Evolutionary conservation across 2,113 vertebrate genomes (phyloP).

Genomic region (Centrocercus urophasianus): DNA sequence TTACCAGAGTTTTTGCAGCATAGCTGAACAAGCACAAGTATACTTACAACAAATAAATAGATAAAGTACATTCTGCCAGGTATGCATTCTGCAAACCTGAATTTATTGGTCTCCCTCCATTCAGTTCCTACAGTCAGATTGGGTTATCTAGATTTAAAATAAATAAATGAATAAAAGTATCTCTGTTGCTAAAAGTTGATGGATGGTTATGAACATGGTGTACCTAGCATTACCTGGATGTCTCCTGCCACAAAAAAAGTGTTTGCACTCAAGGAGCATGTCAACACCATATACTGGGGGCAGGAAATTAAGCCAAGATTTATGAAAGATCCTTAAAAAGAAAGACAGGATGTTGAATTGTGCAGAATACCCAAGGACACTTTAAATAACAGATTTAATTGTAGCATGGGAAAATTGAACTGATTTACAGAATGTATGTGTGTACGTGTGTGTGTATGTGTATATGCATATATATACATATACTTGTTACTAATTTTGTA

Average conservation of each 20-base stretch:
- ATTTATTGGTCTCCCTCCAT: background rate
- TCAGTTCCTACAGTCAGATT: accelerated
- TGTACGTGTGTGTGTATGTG: background rate
- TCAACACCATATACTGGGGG: background rate
- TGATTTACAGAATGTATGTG: background rate
- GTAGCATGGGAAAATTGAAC: slow-evolving; percentile 45
- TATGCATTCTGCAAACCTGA: background rate
- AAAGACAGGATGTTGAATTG: slow-evolving; percentile 31
- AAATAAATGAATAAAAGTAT: background rate
- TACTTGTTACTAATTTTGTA: slow-evolving; percentile 23
- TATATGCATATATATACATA: background rate
- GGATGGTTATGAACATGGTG: background rate
- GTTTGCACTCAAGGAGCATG: background rate
- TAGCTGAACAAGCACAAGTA: accelerated
- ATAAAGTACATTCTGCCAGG: background rate
- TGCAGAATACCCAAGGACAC: background rate
- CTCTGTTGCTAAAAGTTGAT: background rate
- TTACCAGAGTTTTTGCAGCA: background rate
- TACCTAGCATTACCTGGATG: background rate
- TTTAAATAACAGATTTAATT: slow-evolving; percentile 37
- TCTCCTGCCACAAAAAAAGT: background rate
- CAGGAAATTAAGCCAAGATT: background rate
- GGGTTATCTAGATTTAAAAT: background rate
- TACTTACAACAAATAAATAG: background rate
- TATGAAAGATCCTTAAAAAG: slow-evolving; percentile 1